A percentile compares a stretch with the other conserved stretches of the same genome.
These are phyloP conservation scores for Orthosia gothica DNA, from an alignment of 2,888 invertebrate species.

Conservation along the genomic window DNA sequence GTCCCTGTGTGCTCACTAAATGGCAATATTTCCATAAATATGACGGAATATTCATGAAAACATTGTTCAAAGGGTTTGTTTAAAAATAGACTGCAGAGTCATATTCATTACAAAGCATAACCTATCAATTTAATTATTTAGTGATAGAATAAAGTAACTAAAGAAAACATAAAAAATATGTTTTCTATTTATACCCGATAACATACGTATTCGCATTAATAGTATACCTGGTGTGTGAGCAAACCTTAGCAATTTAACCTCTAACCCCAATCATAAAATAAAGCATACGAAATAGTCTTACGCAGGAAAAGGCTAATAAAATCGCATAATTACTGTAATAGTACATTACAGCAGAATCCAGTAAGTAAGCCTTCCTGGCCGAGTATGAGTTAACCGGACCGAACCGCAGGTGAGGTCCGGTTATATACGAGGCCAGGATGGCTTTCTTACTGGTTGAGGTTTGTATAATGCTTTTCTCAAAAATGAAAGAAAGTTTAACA, in stretches of 20 bases:
- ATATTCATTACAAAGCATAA: neutral
- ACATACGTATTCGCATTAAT: neutral
- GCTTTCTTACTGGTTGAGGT: no score
- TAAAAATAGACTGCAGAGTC: neutral
- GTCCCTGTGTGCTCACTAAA: conserved; percentile 24
- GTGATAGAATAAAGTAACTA: neutral
- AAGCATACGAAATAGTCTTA: conserved; percentile 35
- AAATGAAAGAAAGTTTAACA: no score
- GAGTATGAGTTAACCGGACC: no score
- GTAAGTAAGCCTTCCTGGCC: no score
- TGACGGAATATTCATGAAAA: conserved; percentile 14
- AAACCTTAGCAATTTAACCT: conserved; percentile 33
- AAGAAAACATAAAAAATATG: neutral
- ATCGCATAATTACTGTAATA: conserved; percentile 24
- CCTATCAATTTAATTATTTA: neutral
- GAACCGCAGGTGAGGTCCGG: no score
- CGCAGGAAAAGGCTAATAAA: conserved; percentile 28
- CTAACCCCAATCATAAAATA: conserved; percentile 46
- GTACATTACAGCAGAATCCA: no score
- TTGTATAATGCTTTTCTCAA: no score
- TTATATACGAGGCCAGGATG: no score
- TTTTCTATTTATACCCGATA: neutral
- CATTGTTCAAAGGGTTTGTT: neutral
- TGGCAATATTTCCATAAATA: conserved; percentile 42
- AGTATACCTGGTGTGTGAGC: conserved; percentile 4